phyloP scores from a whole-genome alignment of 1,140 invertebrate genomes.

The Delia radicum region DNA sequence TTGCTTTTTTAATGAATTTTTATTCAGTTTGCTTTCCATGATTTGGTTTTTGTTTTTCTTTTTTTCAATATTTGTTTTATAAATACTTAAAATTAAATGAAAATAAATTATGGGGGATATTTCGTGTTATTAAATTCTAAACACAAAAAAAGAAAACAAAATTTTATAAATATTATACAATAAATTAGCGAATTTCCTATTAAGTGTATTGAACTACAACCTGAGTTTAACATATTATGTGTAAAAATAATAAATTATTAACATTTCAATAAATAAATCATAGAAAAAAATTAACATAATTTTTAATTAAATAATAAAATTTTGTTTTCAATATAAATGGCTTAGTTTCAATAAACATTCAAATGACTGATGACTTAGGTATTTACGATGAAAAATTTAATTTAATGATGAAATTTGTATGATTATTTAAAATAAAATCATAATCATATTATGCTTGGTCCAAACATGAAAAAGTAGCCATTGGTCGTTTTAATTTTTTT shows the following conservation, averaged over 20 bases:
- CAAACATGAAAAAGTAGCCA: constrained; percentile 14
- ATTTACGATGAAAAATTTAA: too few species aligned
- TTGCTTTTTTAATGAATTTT: constrained; percentile 20
- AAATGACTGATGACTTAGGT: too few species aligned
- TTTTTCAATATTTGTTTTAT: constrained; percentile 22
- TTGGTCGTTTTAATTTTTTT: constrained; percentile 14
- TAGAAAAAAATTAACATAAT: not conserved
- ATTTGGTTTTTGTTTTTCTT: not conserved
- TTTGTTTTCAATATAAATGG: not conserved
- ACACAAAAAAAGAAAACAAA: not conserved
- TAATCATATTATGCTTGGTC: too few species aligned
- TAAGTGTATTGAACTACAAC: constrained; percentile 9
- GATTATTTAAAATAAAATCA: too few species aligned
- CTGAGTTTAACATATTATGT: constrained; percentile 14
- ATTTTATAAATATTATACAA: not conserved
- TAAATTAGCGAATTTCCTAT: not conserved
- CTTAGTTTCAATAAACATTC: too few species aligned
- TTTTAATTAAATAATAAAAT: too few species aligned
- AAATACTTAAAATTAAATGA: constrained; percentile 21
- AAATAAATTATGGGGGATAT: constrained; percentile 19
- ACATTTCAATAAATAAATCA: not conserved
- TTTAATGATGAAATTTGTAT: too few species aligned
- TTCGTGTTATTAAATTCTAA: not conserved
- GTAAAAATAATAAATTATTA: not conserved
- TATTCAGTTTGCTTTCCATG: constrained; percentile 12